These are phyloP conservation scores for Microhierax caerulescens DNA, from an alignment of 2,797 vertebrate genomes.

Conservation along the genomic window DNA sequence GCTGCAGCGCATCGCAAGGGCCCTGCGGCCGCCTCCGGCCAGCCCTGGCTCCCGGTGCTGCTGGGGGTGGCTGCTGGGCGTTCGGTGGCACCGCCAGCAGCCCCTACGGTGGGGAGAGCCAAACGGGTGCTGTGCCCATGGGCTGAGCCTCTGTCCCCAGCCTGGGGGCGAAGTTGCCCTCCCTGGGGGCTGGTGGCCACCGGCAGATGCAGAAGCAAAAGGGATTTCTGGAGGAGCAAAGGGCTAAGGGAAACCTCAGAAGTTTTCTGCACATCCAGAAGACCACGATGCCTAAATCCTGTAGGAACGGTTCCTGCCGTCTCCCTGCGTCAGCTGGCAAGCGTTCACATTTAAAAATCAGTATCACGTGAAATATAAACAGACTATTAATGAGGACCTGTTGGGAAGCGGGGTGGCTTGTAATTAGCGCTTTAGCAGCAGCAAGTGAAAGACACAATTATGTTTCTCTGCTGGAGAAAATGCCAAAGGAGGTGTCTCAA, in stretches of 20 bases:
- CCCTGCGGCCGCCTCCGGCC: neutral
- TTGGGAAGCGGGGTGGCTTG: slow-evolving; percentile 11
- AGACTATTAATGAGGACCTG: slow-evolving; percentile 26
- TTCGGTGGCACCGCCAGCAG: neutral
- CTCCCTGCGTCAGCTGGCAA: neutral
- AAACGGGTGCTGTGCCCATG: neutral
- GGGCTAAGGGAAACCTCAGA: neutral
- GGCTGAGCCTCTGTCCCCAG: neutral
- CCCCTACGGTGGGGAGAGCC: neutral
- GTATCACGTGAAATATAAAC: slow-evolving; percentile 31
- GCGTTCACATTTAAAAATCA: neutral
- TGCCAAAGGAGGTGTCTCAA: neutral
- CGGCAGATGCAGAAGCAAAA: neutral
- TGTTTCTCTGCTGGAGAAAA: neutral
- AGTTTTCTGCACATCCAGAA: neutral
- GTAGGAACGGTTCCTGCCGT: neutral
- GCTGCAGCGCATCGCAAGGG: accelerated
- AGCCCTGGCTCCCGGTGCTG: neutral
- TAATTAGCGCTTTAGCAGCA: slow-evolving; percentile 31
- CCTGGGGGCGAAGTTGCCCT: neutral
- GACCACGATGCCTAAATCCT: neutral
- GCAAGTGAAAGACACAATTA: neutral
- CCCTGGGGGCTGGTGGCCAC: neutral
- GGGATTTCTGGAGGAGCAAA: neutral
- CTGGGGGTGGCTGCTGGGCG: neutral